Percentiles rank a stretch among this genome's conserved stretches.
Evolutionary conservation across 2,888 invertebrate species (phyloP).

Genomic region (Tiliacea aurago): DNA sequence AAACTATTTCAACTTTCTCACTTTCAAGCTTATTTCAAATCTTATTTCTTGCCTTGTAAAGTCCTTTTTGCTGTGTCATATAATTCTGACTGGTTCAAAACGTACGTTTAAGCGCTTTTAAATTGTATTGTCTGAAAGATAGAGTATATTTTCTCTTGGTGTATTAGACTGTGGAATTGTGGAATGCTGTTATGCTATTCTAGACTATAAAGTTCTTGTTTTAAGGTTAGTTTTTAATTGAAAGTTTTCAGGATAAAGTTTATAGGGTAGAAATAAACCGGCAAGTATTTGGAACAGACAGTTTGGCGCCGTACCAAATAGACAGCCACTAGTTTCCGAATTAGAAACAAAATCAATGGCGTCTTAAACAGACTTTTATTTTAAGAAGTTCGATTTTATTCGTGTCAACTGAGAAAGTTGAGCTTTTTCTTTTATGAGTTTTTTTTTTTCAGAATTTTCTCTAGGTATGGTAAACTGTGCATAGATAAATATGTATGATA

Average conservation of each 20-base stretch:
- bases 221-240: slow-evolving; percentile 27
- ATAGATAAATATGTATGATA: too few species aligned
- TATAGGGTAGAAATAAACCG: slow-evolving; percentile 65
- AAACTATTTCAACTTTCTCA: slow-evolving; percentile 52
- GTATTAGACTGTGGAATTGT: neutral
- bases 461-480: too few species aligned
- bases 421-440: neutral
- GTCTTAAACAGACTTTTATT: slow-evolving; percentile 40
- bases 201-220: neutral
- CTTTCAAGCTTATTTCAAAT: slow-evolving; percentile 17
- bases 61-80: slow-evolving; percentile 34
- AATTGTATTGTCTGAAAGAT: neutral
- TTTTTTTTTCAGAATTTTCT: neutral
- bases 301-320: slow-evolving; percentile 83
- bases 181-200: slow-evolving; percentile 20
- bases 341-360: slow-evolving; percentile 62
- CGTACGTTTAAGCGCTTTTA: neutral
- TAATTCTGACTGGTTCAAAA: slow-evolving; percentile 26
- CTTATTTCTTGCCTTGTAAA: slow-evolving; percentile 1
- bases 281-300: slow-evolving; percentile 80
- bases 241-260: slow-evolving; percentile 26
- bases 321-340: slow-evolving; percentile 61
- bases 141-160: slow-evolving; percentile 42
- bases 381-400: neutral
- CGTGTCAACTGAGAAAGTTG: neutral